Evolutionary conservation across 2,888 invertebrate species (phyloP).

Genomic region (Lysandra bellargus): DNA sequence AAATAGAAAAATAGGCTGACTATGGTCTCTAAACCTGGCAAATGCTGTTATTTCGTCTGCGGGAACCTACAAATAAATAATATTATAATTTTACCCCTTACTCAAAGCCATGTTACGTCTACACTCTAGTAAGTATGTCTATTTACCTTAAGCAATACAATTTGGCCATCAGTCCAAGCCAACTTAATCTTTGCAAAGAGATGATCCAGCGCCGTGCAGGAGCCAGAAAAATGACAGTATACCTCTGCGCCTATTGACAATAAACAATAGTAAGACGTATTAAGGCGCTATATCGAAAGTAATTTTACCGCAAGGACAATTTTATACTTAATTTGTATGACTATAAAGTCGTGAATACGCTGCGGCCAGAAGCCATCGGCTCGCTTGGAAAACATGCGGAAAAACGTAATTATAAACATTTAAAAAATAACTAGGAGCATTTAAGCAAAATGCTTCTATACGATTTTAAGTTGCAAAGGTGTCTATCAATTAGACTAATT

Average conservation of each 20-base stretch:
- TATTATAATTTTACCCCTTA: background rate
- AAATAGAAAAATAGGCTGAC: slow-evolving; percentile 66
- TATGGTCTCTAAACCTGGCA: slow-evolving; percentile 58
- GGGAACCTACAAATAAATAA: slow-evolving; percentile 51
- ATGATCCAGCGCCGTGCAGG: slow-evolving; percentile 59
- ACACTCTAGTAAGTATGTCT: background rate
- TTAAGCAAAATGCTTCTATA: too few relatives aligned
- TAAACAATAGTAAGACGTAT: background rate
- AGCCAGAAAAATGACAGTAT: slow-evolving; percentile 57
- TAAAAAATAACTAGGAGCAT: too few relatives aligned
- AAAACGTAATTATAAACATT: too few relatives aligned
- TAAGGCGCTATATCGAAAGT: too few relatives aligned
- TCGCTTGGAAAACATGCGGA: too few relatives aligned
- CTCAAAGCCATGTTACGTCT: too few relatives aligned
- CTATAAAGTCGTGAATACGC: too few relatives aligned
- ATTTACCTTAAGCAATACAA: slow-evolving; percentile 61
- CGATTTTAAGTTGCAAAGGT: too few relatives aligned
- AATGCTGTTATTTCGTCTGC: slow-evolving; percentile 59
- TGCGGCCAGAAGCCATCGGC: too few relatives aligned
- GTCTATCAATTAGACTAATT: too few relatives aligned
- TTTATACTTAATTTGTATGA: too few relatives aligned
- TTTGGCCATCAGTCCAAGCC: slow-evolving; percentile 62
- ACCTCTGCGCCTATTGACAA: slow-evolving; percentile 62
- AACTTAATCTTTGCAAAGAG: slow-evolving; percentile 61
- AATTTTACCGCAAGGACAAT: too few relatives aligned